Conservation (phyloP, 2,888 invertebrate genomes). For the Ichneumoninae sp. region DNA sequence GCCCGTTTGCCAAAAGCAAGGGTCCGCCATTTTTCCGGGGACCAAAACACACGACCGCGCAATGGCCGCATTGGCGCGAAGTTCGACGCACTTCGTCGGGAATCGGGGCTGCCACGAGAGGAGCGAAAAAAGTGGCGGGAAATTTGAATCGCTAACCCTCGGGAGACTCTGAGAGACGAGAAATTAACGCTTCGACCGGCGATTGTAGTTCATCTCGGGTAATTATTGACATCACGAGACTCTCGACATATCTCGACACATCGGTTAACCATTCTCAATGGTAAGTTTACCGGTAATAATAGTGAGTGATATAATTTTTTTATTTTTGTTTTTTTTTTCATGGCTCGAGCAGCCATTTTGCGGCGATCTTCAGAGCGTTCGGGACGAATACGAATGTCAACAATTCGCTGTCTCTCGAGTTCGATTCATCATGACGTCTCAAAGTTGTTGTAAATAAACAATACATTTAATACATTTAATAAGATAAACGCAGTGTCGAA, state of each 20-base stretch:
- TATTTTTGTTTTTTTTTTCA: not conserved
- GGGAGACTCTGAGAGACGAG: no score
- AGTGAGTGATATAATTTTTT: not conserved
- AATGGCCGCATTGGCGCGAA: slow-evolving; percentile 9
- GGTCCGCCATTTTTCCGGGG: slow-evolving; percentile 81
- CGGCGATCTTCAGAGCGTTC: slow-evolving; percentile 7
- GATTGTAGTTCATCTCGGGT: not conserved
- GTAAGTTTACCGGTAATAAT: no score
- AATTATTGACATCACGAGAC: no score
- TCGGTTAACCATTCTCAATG: no score
- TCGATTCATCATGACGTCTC: slow-evolving; percentile 29
- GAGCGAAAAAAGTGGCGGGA: not conserved
- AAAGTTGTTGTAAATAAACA: slow-evolving; percentile 47
- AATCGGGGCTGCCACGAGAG: not conserved
- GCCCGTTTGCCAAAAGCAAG: slow-evolving; percentile 77
- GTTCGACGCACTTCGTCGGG: not conserved
- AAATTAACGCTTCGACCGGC: no score
- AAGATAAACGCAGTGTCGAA: not conserved
- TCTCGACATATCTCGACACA: no score
- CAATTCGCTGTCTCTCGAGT: slow-evolving; percentile 31
- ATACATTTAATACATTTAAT: not conserved
- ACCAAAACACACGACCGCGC: slow-evolving; percentile 76
- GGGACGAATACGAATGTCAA: slow-evolving; percentile 40
- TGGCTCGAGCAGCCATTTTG: not conserved
- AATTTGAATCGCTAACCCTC: not conserved